phyloP scores from a whole-genome alignment of 2,888 invertebrate genomes.

The Theretra japonica region DNA sequence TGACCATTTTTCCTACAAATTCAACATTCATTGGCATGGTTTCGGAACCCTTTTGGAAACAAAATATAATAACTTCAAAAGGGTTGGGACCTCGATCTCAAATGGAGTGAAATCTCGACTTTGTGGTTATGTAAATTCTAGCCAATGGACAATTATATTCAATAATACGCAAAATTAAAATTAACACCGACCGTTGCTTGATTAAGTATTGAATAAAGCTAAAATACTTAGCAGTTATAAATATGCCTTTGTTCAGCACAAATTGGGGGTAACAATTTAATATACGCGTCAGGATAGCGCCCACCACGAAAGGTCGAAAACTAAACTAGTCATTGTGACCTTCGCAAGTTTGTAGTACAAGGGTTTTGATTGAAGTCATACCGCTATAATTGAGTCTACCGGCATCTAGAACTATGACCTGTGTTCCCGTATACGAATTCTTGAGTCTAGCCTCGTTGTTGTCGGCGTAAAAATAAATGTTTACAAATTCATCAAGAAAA shows the following conservation, averaged over 20 bases:
- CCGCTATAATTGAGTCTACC: too few relatives aligned
- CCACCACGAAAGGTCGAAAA: too few relatives aligned
- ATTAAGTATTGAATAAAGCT: not conserved
- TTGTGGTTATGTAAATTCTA: slow-evolving; percentile 20
- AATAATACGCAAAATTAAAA: slow-evolving; percentile 12
- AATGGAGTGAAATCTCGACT: slow-evolving; percentile 19
- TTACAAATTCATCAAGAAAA: too few relatives aligned
- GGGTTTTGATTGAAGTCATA: too few relatives aligned
- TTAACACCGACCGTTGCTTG: not conserved
- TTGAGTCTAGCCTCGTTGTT: too few relatives aligned
- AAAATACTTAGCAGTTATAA: not conserved
- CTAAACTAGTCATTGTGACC: too few relatives aligned
- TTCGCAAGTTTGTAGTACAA: too few relatives aligned
- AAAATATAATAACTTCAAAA: slow-evolving; percentile 25
- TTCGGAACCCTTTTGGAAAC: not conserved
- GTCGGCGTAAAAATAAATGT: too few relatives aligned
- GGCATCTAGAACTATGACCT: too few relatives aligned
- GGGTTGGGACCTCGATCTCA: slow-evolving; percentile 16
- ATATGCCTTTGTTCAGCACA: not conserved
- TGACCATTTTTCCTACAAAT: not conserved
- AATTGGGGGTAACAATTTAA: too few relatives aligned
- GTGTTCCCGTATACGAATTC: too few relatives aligned
- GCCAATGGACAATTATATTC: slow-evolving; percentile 15
- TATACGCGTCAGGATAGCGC: too few relatives aligned
- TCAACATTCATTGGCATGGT: slow-evolving; percentile 5